phyloP scores from a whole-genome alignment of 2,797 vertebrate species.

The Spinus pinus region DNA sequence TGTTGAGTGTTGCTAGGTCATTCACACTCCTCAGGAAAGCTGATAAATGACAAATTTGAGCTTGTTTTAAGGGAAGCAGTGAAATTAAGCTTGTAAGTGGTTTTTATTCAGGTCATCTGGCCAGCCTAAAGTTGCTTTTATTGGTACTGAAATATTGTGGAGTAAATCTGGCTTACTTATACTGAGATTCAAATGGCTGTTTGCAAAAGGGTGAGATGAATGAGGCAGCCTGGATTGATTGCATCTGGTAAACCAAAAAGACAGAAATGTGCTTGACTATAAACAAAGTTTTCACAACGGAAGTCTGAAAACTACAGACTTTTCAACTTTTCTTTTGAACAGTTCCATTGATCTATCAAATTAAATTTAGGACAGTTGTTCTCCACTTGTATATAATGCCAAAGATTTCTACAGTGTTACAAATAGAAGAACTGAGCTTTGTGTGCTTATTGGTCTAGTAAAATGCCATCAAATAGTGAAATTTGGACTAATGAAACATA shows the following conservation, averaged over 20 bases:
- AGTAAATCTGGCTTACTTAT: not conserved
- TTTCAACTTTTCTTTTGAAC: not conserved
- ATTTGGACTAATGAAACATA: not conserved
- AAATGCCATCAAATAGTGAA: not conserved
- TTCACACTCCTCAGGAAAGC: not conserved
- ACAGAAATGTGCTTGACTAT: not conserved
- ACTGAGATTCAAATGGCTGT: accelerated
- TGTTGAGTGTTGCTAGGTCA: not conserved
- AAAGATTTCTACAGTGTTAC: not conserved
- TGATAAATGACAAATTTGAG: not conserved
- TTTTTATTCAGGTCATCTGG: not conserved
- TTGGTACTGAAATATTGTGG: not conserved
- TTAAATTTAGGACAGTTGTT: not conserved
- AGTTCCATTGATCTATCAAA: not conserved
- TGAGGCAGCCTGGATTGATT: not conserved
- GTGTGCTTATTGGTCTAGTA: not conserved
- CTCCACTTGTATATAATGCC: not conserved
- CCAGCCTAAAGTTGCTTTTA: not conserved
- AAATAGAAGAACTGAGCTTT: not conserved
- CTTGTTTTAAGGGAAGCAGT: not conserved
- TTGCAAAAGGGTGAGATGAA: not conserved
- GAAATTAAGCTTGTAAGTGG: not conserved
- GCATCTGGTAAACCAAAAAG: not conserved
- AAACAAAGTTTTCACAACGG: not conserved
- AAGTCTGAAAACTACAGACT: not conserved